Evolutionary conservation across 1,140 invertebrate species (phyloP), one percentile per base, ranked within the genome.

Genomic region (Calephelis virginiensis): DNA sequence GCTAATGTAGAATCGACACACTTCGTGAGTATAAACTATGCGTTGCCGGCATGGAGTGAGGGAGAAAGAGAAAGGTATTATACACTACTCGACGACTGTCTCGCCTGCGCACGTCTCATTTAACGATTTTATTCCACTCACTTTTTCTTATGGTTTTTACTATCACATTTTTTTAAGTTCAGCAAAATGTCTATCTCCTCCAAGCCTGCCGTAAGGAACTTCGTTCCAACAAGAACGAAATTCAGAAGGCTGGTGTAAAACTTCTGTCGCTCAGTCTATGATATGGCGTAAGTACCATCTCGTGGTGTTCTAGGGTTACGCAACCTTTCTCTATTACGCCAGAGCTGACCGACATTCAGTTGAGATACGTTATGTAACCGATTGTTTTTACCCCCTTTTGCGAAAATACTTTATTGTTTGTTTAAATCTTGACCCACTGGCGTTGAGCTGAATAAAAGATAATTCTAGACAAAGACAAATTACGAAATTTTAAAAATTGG

Each of bases 311-410:
- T 87, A 83, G 84, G 76, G 75, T 87, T 87, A 84, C 81, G 86
- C 76, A 89, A 89, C 83, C 85, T 83, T 86, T 83, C 83, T 74
- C 82, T 81, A 64, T 89, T 86, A 81, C 81, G 76, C 74, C 82
- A 89, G 75, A 60, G 63, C 65, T 89, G 86, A 85, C 86, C 86
- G 84, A 89, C 82, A 83, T 89, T 82, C 75, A 17, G 64, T 78
- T 73, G 49, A 63, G 61, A 67, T 10, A 56, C 14, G 28, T 89
- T 85, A 89, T 80, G 77, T 82, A 89, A 89, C 63, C 56, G 68
- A 85, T 85, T 85, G 82, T 85, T 72, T 72, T 67, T 72, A 75
- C 76, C 79, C 77, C 75, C 68, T 74, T 74, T 72, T 66, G 63
- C 61, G 28, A 67, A 66, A 67, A 66, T 64, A 63, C 64, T 53